Evolutionary conservation across 2,888 invertebrate genomes (phyloP).

Genomic region (Atethmia centrago): DNA sequence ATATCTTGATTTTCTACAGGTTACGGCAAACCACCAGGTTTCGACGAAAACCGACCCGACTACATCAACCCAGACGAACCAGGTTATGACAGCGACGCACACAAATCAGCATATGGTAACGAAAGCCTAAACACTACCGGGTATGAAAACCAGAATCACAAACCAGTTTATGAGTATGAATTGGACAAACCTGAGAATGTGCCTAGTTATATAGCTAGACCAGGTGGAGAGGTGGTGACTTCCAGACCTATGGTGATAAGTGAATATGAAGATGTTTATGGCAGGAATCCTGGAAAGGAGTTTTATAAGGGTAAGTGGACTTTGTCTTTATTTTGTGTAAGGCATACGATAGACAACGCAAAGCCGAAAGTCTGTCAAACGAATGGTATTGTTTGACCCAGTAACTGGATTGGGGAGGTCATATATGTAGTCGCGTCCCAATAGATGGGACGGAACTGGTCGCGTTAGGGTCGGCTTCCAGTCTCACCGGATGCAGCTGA

Average conservation of each 20-base stretch:
- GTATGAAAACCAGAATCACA: slow-evolving; percentile 70
- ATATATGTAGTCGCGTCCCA: background rate
- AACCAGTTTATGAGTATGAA: slow-evolving; percentile 85
- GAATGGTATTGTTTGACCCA: too few species aligned
- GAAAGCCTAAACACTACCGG: slow-evolving; percentile 54
- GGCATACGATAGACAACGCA: background rate
- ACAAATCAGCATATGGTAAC: slow-evolving; percentile 50
- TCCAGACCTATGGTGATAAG: slow-evolving; percentile 82
- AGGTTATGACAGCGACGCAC: slow-evolving; percentile 44
- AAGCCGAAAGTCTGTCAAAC: background rate
- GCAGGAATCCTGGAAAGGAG: slow-evolving; percentile 73
- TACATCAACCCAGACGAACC: slow-evolving; percentile 40
- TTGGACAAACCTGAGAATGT: slow-evolving; percentile 77
- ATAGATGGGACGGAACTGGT: too few species aligned
- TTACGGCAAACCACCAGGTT: slow-evolving; percentile 37
- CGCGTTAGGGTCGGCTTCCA: too few species aligned
- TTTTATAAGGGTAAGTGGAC: slow-evolving; percentile 80
- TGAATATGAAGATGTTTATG: slow-evolving; percentile 75
- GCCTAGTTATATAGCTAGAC: slow-evolving; percentile 80
- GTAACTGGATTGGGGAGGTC: too few species aligned
- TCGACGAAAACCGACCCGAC: slow-evolving; percentile 60
- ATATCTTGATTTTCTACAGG: slow-evolving; percentile 18
- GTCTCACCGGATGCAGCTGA: too few species aligned
- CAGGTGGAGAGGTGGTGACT: slow-evolving; percentile 81
- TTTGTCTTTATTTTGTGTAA: background rate